Evolutionary conservation across 2,113 vertebrate genomes (phyloP).

Genomic region (Natator depressus): DNA sequence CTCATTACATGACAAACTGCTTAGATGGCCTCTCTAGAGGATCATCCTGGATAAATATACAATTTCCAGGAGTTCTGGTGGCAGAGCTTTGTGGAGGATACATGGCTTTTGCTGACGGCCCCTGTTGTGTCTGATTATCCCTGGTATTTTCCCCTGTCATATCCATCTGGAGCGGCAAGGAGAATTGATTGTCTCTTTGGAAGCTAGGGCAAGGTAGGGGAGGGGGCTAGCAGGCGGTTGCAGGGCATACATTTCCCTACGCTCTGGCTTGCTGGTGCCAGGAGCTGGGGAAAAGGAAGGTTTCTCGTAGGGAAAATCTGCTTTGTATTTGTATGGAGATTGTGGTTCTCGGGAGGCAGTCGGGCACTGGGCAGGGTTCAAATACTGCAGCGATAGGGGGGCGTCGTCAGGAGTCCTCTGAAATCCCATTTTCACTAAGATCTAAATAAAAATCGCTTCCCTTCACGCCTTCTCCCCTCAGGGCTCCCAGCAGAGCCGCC

Average conservation of each 20-base stretch:
- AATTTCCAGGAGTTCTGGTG: constrained; percentile 51
- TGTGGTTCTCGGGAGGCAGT: background rate
- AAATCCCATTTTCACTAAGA: background rate
- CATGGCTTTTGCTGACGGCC: background rate
- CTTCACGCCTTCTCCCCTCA: background rate
- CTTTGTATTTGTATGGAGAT: background rate
- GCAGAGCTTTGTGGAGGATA: constrained; percentile 7
- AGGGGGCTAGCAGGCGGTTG: background rate
- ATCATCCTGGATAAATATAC: constrained; percentile 43
- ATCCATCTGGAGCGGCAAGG: background rate
- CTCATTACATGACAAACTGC: constrained; percentile 30
- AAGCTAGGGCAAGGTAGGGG: background rate
- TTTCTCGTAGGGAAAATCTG: background rate
- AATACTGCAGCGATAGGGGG: too few relatives aligned
- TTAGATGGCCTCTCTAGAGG: constrained; percentile 32
- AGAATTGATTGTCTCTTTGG: constrained; percentile 36
- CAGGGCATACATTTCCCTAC: rapidly evolving
- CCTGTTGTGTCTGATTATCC: constrained; percentile 51
- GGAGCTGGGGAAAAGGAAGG: background rate
- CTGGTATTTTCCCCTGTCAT: constrained; percentile 40
- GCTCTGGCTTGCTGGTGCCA: background rate
- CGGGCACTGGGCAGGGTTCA: background rate
- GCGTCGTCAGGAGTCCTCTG: background rate
- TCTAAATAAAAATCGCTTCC: background rate
- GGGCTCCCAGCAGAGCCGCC: background rate